phyloP scores from a whole-genome alignment of 1,140 invertebrate genomes.

The Cephus cinctus region DNA sequence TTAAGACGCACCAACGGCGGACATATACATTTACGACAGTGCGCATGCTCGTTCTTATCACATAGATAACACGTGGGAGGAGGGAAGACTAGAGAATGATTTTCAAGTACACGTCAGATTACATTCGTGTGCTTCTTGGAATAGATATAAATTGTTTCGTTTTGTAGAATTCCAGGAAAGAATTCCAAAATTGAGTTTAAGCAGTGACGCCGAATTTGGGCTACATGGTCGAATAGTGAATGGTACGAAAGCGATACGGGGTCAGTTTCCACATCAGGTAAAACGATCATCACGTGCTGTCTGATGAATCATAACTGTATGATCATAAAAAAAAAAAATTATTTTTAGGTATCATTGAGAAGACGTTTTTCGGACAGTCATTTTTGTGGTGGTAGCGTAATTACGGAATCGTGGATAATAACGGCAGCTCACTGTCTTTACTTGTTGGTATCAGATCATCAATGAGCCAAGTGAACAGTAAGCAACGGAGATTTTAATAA shows the following conservation, averaged over 20 bases:
- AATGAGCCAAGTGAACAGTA: not conserved
- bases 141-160: too few relatives aligned
- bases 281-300: not conserved
- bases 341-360: slow-evolving; percentile 35
- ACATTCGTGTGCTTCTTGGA: too few relatives aligned
- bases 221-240: slow-evolving; percentile 40
- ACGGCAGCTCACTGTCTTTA: slow-evolving; percentile 41
- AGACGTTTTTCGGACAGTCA: slow-evolving; percentile 21
- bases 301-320: not conserved
- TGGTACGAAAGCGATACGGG: slow-evolving; percentile 30
- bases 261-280: slow-evolving; percentile 44
- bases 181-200: too few relatives aligned
- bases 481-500: not conserved
- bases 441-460: not conserved
- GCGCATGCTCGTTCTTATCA: too few relatives aligned
- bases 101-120: too few relatives aligned
- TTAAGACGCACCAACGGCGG: too few relatives aligned
- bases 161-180: too few relatives aligned
- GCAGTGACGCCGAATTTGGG: too few relatives aligned
- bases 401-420: slow-evolving; percentile 25
- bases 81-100: too few relatives aligned
- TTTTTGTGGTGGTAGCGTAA: slow-evolving; percentile 43
- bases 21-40: too few relatives aligned
- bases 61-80: too few relatives aligned
- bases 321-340: slow-evolving; percentile 4